Evolutionary conservation across 2,888 invertebrate species (phyloP), one percentile per base, ranked within the genome.

Genomic region (Hedychridium roseum): DNA sequence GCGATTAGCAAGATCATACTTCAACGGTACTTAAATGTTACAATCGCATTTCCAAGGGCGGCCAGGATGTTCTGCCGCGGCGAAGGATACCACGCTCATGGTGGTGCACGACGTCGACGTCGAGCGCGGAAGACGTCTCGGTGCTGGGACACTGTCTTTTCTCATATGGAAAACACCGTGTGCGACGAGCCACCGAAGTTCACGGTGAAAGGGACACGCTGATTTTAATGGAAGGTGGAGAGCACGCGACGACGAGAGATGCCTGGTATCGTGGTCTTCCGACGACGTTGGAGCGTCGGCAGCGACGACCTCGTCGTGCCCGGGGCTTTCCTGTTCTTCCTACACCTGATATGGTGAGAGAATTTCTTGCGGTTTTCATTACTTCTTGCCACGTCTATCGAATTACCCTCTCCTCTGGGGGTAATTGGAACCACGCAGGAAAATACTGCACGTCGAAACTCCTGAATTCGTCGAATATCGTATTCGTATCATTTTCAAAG

Each of bases 251-350:
- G 27, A 34, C 38, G 43, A 50, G 64, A 76, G 62, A 93, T 93
- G 93, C 92, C 93, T 60, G 92, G 92, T 62, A 85, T 93, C 71
- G 88, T 92, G 64, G 90, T 90, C 57, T 92, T 92, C 80, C 84
- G 88, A 70, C 84, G 92, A 68, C 85, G 93, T 66, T 93, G 93
- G 92, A 89, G 91, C 73, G 91, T 92, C 62, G 93, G 92, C 64
- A 92, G 91, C 58, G 92, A 93, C 82, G 92, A 93, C 81, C 83
- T 93, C 65, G 90, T 92, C 60, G 89, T 93, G 41, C 92, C 93
- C 23, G 92, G 90, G 45, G 85, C 86, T 57, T 88, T 91, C 76
- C 84, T 92, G 44, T 85, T 90, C 77, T 79, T 87, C 50, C 81
- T 91, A 63, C 92, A 93, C 80, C 79, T 88, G 50, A 83, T 89